phyloP scores from a whole-genome alignment of 2,797 vertebrate species.

The Eospalax fontanierii region DNA sequence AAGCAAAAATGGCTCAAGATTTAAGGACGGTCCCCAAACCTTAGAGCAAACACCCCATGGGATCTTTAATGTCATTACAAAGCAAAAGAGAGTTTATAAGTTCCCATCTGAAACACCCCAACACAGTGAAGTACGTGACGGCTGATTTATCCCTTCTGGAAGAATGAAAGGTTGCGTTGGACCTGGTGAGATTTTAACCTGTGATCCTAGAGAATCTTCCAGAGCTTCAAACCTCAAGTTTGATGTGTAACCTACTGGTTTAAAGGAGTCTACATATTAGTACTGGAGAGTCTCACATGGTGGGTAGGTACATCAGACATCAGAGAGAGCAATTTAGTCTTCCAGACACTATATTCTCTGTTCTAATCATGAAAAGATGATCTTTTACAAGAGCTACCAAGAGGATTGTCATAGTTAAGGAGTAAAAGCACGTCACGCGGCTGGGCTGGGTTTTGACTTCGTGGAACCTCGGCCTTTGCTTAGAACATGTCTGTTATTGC shows the following conservation, averaged over 20 bases:
- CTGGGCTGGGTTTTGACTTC: constrained; percentile 48
- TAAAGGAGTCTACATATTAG: constrained; percentile 80
- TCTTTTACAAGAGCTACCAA: constrained; percentile 68
- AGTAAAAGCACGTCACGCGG: constrained; percentile 30
- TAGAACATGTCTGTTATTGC: constrained; percentile 18
- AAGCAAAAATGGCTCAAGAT: constrained; percentile 80
- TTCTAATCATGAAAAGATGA: constrained; percentile 77
- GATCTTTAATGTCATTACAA: constrained; percentile 85
- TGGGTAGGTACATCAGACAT: constrained; percentile 82
- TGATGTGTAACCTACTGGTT: constrained; percentile 85
- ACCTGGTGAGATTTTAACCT: constrained; percentile 85
- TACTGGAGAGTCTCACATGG: constrained; percentile 80
- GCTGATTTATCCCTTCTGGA: constrained; percentile 85
- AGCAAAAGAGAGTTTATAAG: constrained; percentile 84
- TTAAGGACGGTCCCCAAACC: constrained; percentile 74
- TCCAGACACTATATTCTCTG: constrained; percentile 66
- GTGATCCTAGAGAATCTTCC: constrained; percentile 85
- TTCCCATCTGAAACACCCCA: constrained; percentile 82
- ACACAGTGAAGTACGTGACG: constrained; percentile 78
- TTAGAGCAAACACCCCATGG: constrained; percentile 81
- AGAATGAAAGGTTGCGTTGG: constrained; percentile 83
- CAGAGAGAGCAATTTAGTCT: constrained; percentile 83
- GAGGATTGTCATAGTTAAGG: constrained; percentile 55
- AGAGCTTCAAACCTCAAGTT: constrained; percentile 85
- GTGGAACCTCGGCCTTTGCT: background rate